Base-by-base conservation (phyloP, 2,797 vertebrate genomes). In the Melanotaenia nigrans region DNA sequence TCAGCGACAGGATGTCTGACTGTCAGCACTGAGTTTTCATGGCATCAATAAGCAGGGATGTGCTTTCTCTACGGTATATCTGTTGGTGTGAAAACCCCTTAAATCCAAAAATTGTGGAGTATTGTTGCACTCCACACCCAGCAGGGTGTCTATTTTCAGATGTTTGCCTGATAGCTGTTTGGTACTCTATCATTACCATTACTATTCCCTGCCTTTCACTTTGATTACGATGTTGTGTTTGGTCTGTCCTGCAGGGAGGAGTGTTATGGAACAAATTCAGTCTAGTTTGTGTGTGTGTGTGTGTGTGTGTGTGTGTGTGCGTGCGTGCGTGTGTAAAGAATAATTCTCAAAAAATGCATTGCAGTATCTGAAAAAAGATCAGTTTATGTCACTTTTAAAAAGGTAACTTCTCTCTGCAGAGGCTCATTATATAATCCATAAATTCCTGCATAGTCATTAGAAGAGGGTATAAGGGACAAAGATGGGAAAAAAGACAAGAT, bases 401-500 rank as follows among this genome's bases (percentile, higher is more conserved):
- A 33, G 10, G 9, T 10, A 11, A 12, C n/a, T 24, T 6, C 4
- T 35, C 11, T n/a, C 3, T 59, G 20, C 33, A n/a, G 18, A 47
- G 18, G 18, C 20, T 47, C 18, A 49, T n/a, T 6, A 9, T 47
- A 1, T 22, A 10, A n/a, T 49, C 47, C 47, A 22, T 22, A 22
- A 49, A 49, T 45, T 5, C 16, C 5, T 20, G 42, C 16, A 42
- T 42, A 2, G 14, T 4, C 20, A n/a, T 7, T 20, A 8, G 45
- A 7, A n/a, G 13, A 66, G 61, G 62, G 42, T 47, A 65, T 51
- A 53, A 71, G 53, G 59, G 68, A 28, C 5, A 33, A 24, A 42
- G 40, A 56, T 45, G n/a, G 58, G 30, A 33, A 4, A 16, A 45
- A n/a, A 59, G 38, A 30, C 57, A 9, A 30, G 68, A 73, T 61